Base-by-base conservation (phyloP, 2,888 invertebrate species). In the Hymenopus coronatus region DNA sequence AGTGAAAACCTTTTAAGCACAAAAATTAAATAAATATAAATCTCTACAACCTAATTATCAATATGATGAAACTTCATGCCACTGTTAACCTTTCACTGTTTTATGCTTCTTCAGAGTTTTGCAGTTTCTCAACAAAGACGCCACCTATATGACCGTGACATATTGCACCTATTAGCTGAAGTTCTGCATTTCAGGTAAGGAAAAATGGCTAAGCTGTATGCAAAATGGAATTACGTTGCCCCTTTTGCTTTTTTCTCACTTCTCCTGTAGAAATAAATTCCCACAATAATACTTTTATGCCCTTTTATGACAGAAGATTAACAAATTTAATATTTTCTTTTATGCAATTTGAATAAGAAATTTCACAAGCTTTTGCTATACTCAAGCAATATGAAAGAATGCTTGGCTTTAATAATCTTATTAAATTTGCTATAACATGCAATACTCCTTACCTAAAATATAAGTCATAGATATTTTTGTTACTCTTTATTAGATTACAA, bases 151-250 rank as follows among this genome's bases (percentile, higher is more conserved):
- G 87, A 87, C 33, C 30, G n/a, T 9, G 25, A 28, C n/a, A 27
- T 87, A 30, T 82, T 87, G 30, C 87, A 82, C 28, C 81, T 87
- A 12, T 82, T 87, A 28, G 33, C 15, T 25, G 87, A 82, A n/a
- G 33, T 33, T 14, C 40, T 87, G 20, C 9, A 87, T 27, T 87
- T 87, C 87, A 87, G 87, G 87, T 87, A n/a, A 82, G n/a, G 25
- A 3, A 28, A 27, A 14, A 83, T 28, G 2, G 20, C 15, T 1
- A 15, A 54, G 15, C 54, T 54, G 54, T 6, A 3, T 54, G 15
- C 15, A 15, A 20, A 54, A 14, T 15, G 54, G 15, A 54, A 15
- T 54, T 8, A 15, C 15, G n/a, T 20, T 54, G 54, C 14, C 15
- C 2, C 54, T 54, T 20, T 15, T 54, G 54, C 15, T 54, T 20